These are phyloP conservation scores for Chloroceryle aenea DNA, from an alignment of 2,113 vertebrate species.

Conservation along the genomic window DNA sequence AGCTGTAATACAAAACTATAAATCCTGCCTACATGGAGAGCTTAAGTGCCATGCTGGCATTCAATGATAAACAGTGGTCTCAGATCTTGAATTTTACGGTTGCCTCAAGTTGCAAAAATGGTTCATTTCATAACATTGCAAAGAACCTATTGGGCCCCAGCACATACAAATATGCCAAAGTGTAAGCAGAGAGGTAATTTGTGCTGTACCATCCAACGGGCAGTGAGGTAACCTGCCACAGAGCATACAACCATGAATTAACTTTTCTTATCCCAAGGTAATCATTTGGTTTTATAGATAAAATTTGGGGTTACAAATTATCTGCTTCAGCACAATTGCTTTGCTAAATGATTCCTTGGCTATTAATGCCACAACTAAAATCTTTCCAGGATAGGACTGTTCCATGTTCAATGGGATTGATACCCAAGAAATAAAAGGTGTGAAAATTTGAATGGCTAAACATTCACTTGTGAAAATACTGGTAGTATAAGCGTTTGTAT, in stretches of 20 bases:
- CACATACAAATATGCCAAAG: neutral
- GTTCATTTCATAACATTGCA: neutral
- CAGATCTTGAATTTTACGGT: slow-evolving; percentile 14
- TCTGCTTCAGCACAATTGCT: neutral
- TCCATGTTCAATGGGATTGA: neutral
- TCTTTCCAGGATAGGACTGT: neutral
- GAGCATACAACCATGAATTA: neutral
- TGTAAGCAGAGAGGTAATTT: neutral
- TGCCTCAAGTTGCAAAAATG: neutral
- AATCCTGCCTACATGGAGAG: neutral
- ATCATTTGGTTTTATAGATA: neutral
- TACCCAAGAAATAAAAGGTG: neutral
- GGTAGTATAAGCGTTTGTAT: neutral
- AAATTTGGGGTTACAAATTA: slow-evolving; percentile 1
- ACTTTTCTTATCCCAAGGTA: neutral
- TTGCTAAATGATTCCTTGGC: neutral
- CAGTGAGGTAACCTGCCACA: neutral
- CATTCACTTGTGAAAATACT: neutral
- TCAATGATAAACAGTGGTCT: neutral
- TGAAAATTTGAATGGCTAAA: neutral
- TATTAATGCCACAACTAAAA: slow-evolving; percentile 1
- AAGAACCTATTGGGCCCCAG: neutral
- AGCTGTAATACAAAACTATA: slow-evolving; percentile 1
- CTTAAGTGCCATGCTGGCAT: neutral
- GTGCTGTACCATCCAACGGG: neutral